Percentiles rank a stretch among this genome's conserved stretches.
Conservation (phyloP, 2,797 vertebrate species). For the Triplophysa bombifrons region DNA sequence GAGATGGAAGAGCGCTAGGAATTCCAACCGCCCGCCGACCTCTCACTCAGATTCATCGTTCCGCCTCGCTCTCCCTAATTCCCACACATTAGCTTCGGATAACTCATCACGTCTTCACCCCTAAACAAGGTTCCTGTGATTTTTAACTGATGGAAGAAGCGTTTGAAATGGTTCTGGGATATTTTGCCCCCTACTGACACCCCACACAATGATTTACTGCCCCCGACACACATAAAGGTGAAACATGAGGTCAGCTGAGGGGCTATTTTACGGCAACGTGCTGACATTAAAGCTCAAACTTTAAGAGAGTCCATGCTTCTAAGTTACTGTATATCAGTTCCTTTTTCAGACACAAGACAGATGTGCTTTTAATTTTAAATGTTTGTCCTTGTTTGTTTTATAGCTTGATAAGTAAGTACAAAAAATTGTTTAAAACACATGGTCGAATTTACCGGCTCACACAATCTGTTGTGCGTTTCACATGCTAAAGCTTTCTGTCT, state of each 20-base stretch:
- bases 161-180: not conserved
- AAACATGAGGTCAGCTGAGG: not conserved
- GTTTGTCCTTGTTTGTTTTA: not conserved
- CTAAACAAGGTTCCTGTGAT: not conserved
- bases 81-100: slow-evolving; percentile 8
- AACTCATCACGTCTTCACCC: slow-evolving; percentile 3
- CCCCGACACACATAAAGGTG: slow-evolving; percentile 15
- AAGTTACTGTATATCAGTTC: not conserved
- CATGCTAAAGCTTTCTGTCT: slow-evolving; percentile 42
- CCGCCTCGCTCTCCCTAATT: slow-evolving; percentile 21
- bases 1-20: slow-evolving; percentile 4
- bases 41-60: not conserved
- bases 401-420: not conserved
- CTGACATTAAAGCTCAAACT: slow-evolving; percentile 27
- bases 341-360: not conserved
- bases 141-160: not conserved
- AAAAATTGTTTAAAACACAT: not conserved
- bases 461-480: slow-evolving; percentile 26
- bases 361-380: not conserved
- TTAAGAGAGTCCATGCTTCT: not conserved
- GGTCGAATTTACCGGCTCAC: not conserved
- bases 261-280: not conserved
- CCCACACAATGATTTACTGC: slow-evolving; percentile 32
- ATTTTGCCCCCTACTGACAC: not conserved
- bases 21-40: slow-evolving; percentile 9